Conservation (phyloP, 1,140 invertebrate species). For the Drosophila kepulauana region DNA sequence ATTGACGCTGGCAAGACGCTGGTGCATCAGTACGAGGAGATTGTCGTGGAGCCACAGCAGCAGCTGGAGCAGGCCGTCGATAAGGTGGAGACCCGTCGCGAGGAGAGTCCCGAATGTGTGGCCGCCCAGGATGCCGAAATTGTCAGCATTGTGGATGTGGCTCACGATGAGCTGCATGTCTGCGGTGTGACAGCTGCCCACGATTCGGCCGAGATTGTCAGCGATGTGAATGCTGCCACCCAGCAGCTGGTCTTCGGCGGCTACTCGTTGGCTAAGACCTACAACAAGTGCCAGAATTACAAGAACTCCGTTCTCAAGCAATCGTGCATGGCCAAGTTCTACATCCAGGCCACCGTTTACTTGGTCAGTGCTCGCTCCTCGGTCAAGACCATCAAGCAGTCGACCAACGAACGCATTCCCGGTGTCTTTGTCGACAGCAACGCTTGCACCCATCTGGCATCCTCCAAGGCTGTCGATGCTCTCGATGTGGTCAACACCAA, state of each 20-base stretch:
- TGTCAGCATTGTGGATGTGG: slow-evolving; percentile 46
- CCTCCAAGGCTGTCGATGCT: slow-evolving; percentile 52
- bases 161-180: slow-evolving; percentile 58
- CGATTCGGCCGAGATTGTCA: slow-evolving; percentile 60
- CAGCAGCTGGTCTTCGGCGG: slow-evolving; percentile 74
- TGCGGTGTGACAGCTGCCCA: slow-evolving; percentile 52
- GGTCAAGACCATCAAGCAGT: slow-evolving; percentile 64
- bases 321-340: slow-evolving; percentile 62
- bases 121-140: slow-evolving; percentile 64
- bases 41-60: slow-evolving; percentile 70
- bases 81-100: slow-evolving; percentile 59
- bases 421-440: slow-evolving; percentile 67
- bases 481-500: slow-evolving; percentile 53
- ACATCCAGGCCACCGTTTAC: slow-evolving; percentile 55
- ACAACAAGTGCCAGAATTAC: slow-evolving; percentile 63
- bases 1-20: slow-evolving; percentile 55
- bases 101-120: slow-evolving; percentile 62
- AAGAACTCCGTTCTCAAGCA: slow-evolving; percentile 49
- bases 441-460: slow-evolving; percentile 63
- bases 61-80: slow-evolving; percentile 68
- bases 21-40: slow-evolving; percentile 67
- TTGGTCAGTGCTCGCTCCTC: slow-evolving; percentile 63
- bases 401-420: slow-evolving; percentile 63
- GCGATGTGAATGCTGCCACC: slow-evolving; percentile 64
- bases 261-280: slow-evolving; percentile 49